Conservation (phyloP, 2,113 vertebrate genomes). For the Sula dactylatra region DNA sequence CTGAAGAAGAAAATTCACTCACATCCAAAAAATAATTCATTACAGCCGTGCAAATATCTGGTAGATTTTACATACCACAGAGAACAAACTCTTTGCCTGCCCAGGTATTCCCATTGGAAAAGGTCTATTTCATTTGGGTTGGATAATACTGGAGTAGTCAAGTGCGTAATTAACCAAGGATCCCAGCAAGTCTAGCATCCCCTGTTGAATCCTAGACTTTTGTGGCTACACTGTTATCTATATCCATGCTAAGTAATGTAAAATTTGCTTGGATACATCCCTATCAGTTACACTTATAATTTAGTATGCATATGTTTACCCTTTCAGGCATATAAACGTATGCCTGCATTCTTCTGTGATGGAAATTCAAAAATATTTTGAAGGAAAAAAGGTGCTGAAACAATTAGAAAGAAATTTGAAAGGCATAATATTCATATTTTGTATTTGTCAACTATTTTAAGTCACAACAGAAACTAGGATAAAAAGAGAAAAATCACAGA, state of each 20-base stretch:
- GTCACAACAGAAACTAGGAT: background rate
- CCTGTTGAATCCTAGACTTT: background rate
- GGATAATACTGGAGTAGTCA: background rate
- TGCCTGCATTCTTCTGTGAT: background rate
- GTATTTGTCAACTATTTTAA: background rate
- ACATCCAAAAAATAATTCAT: background rate
- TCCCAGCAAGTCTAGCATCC: background rate
- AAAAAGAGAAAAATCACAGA: background rate
- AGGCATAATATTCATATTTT: background rate
- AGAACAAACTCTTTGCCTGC: background rate
- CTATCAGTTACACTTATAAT: background rate
- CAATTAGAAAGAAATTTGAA: background rate
- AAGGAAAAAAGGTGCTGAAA: background rate
- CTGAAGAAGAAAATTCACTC: background rate
- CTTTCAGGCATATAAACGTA: background rate
- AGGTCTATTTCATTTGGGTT: background rate
- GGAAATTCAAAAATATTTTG: background rate
- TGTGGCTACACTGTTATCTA: background rate
- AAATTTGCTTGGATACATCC: background rate
- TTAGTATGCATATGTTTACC: background rate
- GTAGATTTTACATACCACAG: background rate
- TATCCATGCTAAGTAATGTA: background rate
- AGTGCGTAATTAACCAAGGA: background rate
- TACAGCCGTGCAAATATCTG: background rate
- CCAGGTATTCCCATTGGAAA: background rate